Percentiles rank a stretch among this genome's conserved stretches.
These are phyloP conservation scores for Xenopus borealis DNA, from an alignment of 2,113 vertebrate species.

Conservation along the genomic window DNA sequence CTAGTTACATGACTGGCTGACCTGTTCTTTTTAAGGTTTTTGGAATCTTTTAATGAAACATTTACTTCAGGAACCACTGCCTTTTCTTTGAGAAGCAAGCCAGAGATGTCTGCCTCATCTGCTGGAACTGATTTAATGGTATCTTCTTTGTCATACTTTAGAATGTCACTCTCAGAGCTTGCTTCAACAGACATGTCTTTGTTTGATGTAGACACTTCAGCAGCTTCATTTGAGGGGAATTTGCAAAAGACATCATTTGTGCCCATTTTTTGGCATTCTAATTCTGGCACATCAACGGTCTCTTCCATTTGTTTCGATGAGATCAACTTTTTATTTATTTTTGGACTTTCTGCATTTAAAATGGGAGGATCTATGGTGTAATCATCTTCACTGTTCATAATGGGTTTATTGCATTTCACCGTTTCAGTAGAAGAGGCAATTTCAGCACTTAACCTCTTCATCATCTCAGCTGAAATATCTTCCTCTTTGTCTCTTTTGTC, in stretches of 20 bases:
- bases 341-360: background rate
- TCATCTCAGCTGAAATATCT: background rate
- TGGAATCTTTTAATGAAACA: slow-evolving; percentile 42
- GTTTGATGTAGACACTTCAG: background rate
- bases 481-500: background rate
- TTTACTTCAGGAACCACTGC: fast-evolving
- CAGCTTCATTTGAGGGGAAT: slow-evolving; percentile 43
- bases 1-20: fast-evolving
- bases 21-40: background rate
- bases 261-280: fast-evolving
- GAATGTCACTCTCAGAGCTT: background rate
- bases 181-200: slow-evolving; percentile 15
- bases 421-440: slow-evolving; percentile 45
- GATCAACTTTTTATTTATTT: background rate
- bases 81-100: slow-evolving; percentile 54
- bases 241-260: slow-evolving; percentile 34
- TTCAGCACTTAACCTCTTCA: slow-evolving; percentile 43
- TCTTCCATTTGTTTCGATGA: slow-evolving; percentile 1
- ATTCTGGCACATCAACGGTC: background rate
- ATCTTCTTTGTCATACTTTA: slow-evolving; percentile 30
- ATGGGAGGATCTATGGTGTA: slow-evolving; percentile 12
- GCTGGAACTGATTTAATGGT: background rate
- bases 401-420: background rate
- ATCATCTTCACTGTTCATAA: slow-evolving; percentile 36
- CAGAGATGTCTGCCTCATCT: background rate